phyloP scores from a whole-genome alignment of 1,140 invertebrate species.

The Drosophila bifasciata region DNA sequence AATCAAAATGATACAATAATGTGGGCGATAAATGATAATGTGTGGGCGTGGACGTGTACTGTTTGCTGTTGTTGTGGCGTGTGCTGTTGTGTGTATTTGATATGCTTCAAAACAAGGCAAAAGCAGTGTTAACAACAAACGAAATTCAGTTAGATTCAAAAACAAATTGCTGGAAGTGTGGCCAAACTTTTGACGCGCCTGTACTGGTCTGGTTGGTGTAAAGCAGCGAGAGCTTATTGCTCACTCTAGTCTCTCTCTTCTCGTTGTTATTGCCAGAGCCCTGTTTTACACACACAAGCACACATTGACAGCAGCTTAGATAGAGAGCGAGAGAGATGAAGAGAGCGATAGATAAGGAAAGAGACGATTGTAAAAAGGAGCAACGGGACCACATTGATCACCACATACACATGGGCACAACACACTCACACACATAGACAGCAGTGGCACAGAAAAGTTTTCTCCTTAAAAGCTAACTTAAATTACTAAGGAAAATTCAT shows the following conservation, averaged over 20 bases:
- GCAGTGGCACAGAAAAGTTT: slow-evolving; percentile 24
- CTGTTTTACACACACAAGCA: slow-evolving; percentile 46
- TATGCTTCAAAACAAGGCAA: slow-evolving; percentile 43
- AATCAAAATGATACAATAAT: slow-evolving; percentile 56
- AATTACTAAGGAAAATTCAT: slow-evolving; percentile 31
- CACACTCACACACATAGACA: slow-evolving; percentile 36
- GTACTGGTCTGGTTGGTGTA: slow-evolving; percentile 11
- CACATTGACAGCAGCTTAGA: slow-evolving; percentile 44
- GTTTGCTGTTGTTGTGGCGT: slow-evolving; percentile 4
- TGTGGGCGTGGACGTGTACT: slow-evolving; percentile 14
- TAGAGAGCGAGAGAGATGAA: slow-evolving; percentile 24
- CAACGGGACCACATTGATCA: no score
- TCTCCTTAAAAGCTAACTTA: slow-evolving; percentile 68
- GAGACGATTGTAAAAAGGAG: no score
- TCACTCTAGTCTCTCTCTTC: no score
- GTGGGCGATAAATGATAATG: slow-evolving; percentile 34
- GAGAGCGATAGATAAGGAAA: background rate
- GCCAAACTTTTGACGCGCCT: slow-evolving; percentile 41
- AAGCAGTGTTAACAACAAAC: slow-evolving; percentile 38
- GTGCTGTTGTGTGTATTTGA: slow-evolving; percentile 9
- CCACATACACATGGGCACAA: slow-evolving; percentile 6
- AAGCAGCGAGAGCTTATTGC: no score
- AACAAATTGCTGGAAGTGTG: slow-evolving; percentile 41
- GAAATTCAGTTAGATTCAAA: slow-evolving; percentile 24
- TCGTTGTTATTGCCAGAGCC: slow-evolving; percentile 33